Base-by-base conservation (phyloP, 2,113 vertebrate species). In the Probosciger aterrimus region DNA sequence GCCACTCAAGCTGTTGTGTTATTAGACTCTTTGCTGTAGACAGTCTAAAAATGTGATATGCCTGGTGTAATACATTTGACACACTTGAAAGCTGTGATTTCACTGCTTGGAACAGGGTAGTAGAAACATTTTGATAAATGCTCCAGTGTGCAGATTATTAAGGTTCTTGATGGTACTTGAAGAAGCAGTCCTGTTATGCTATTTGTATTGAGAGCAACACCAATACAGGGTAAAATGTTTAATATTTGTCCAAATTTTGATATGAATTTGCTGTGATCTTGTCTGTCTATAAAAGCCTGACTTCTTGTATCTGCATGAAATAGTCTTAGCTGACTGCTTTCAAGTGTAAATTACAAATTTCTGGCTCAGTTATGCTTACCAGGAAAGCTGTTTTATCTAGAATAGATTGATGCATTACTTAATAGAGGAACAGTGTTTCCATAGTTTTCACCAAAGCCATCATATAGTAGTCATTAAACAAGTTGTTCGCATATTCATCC, bases 81-180 rank as follows among this genome's bases (percentile, higher is more conserved):
- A 55, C 12, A 5, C 68, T 86, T 93, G 64, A 85, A 95, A 77
- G 81, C 81, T 87, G 82, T 93, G 46, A 59, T 82, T 93, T 96
- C 91, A 67, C 91, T 93, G 27, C 84, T 91, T 94, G 94, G 80
- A 92, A 70, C 30, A 43, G 52, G 47, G 80, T 74, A 41, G 14
- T 91, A 47, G 96, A 97, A 97, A 96, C 60, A 86, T 82, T 70
- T 86, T 76, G 63, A 96, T 95, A 95, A 95, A 77, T 95, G 86
- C 60, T 90, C 10, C 33, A 65, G 14, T 31, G n/a, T 71, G 68
- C 80, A 82, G 41, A 64, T 90, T 83, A 44, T 86, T 86, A 76
- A 81, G 43, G 27, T 53, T 93, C 63, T 78, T 92, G 86, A 82
- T 87, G 35, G 24, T 91, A 43, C 55, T 85, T 75, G 92, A 87